These are phyloP conservation scores for Nannoperca obscura DNA, from an alignment of 2,797 vertebrate species.

Conservation along the genomic window DNA sequence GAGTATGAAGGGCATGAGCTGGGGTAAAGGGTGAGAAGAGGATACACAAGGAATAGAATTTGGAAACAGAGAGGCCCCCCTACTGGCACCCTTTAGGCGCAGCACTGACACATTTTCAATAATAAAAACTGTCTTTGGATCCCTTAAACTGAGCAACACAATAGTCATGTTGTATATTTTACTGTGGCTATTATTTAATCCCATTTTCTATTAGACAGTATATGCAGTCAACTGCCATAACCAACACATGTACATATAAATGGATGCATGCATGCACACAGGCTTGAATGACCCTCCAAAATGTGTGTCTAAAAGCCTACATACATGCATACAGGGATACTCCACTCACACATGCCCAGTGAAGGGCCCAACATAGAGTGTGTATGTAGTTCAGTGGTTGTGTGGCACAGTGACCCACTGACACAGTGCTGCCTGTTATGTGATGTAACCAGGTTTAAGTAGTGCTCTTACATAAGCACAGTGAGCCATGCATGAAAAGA, in stretches of 20 bases:
- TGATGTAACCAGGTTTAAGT: conserved; percentile 84
- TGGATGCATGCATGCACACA: background rate
- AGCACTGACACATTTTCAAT: conserved; percentile 53
- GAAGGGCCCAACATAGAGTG: conserved; percentile 43
- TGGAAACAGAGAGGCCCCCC: conserved; percentile 79
- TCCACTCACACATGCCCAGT: conserved; percentile 23
- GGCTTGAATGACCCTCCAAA: background rate
- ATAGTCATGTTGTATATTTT: background rate
- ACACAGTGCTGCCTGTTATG: conserved; percentile 80
- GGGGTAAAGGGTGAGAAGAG: conserved; percentile 67
- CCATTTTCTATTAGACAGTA: background rate
- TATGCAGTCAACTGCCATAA: background rate
- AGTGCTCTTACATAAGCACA: conserved; percentile 83
- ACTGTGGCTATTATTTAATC: background rate
- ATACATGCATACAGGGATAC: background rate
- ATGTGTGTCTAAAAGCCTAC: background rate
- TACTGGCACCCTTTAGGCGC: conserved; percentile 77
- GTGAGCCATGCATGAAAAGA: conserved; percentile 80
- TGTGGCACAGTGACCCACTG: conserved; percentile 84
- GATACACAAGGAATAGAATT: conserved; percentile 57
- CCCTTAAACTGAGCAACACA: conserved; percentile 6
- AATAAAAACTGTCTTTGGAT: conserved; percentile 24
- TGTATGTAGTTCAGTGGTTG: conserved; percentile 51
- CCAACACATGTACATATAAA: background rate
- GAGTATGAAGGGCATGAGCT: conserved; percentile 45